phyloP scores from a whole-genome alignment of 2,113 vertebrate genomes.

The Irena cyanogastra region DNA sequence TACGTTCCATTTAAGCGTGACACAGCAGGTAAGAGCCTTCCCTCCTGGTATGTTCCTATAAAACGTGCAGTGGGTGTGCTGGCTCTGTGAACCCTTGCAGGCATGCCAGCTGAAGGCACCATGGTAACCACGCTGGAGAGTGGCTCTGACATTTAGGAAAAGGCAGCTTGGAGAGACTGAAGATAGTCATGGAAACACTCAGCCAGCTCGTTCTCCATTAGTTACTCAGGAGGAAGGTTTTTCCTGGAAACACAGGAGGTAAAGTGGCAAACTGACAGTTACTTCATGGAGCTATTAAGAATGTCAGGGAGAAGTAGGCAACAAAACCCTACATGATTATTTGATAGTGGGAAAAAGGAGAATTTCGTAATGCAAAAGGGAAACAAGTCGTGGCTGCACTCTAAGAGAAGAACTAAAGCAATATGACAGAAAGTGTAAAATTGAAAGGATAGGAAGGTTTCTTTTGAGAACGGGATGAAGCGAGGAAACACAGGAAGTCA shows the following conservation, averaged over 20 bases:
- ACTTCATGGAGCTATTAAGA: not conserved
- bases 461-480: not conserved
- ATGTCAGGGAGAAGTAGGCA: not conserved
- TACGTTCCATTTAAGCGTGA: not conserved
- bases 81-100: not conserved
- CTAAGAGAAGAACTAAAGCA: not conserved
- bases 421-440: not conserved
- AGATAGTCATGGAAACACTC: not conserved
- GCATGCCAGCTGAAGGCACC: not conserved
- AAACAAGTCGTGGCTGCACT: not conserved
- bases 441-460: not conserved
- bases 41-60: not conserved
- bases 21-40: not conserved
- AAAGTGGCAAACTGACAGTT: not conserved
- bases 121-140: conserved; percentile 1
- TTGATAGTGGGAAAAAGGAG: not conserved
- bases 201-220: not conserved
- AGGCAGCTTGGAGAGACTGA: not conserved
- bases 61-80: not conserved
- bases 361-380: not conserved
- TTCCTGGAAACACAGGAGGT: not conserved
- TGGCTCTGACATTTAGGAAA: conserved; percentile 30
- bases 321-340: not conserved
- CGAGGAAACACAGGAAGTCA: not conserved
- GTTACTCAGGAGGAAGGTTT: not conserved